phyloP scores from a whole-genome alignment of 2,797 vertebrate species.

The Sebastes hubbsi region DNA sequence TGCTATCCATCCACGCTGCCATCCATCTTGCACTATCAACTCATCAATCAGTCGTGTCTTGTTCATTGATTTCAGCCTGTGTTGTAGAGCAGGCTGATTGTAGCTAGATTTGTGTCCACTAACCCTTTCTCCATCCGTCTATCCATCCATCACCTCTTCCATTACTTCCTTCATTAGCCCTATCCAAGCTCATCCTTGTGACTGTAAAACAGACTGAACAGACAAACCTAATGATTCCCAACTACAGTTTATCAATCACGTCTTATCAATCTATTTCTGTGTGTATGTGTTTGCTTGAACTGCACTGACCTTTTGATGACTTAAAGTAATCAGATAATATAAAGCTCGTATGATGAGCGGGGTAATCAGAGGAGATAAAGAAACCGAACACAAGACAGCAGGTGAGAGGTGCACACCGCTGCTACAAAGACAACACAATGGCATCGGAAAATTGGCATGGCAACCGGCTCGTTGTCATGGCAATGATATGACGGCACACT shows the following conservation, averaged over 20 bases:
- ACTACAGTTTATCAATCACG: slow-evolving; percentile 26
- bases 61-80: slow-evolving; percentile 77
- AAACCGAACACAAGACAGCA: slow-evolving; percentile 30
- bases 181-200: slow-evolving; percentile 44
- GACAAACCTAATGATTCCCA: slow-evolving; percentile 40
- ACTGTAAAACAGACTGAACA: slow-evolving; percentile 48
- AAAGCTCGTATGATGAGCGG: neutral
- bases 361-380: slow-evolving; percentile 34
- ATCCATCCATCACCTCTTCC: slow-evolving; percentile 71
- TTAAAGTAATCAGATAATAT: neutral
- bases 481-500: slow-evolving; percentile 85
- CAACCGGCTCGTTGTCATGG: slow-evolving; percentile 87
- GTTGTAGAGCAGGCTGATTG: slow-evolving; percentile 72
- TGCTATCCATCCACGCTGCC: slow-evolving; percentile 57
- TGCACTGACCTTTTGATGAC: neutral
- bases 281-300: neutral
- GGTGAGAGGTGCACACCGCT: slow-evolving; percentile 69
- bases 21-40: slow-evolving; percentile 70
- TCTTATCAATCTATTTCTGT: slow-evolving; percentile 8
- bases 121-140: slow-evolving; percentile 64
- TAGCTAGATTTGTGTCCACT: slow-evolving; percentile 74
- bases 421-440: slow-evolving; percentile 77
- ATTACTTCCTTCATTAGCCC: slow-evolving; percentile 70
- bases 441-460: slow-evolving; percentile 85
- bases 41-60: slow-evolving; percentile 78